These are phyloP conservation scores for Lithophane ornitopus DNA, from an alignment of 2,888 invertebrate genomes.

Conservation along the genomic window DNA sequence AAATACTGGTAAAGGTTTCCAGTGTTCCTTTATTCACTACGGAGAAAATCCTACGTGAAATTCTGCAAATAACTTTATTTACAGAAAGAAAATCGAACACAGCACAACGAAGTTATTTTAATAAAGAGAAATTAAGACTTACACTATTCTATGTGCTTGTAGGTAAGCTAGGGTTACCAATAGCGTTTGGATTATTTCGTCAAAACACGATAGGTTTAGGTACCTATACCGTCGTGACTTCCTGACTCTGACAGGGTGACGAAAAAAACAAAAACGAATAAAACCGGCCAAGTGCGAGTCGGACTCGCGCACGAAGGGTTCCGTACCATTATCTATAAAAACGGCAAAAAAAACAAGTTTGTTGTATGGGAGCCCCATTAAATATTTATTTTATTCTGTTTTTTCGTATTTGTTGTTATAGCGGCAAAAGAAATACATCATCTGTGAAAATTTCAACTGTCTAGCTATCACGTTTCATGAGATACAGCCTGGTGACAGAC, in stretches of 20 bases:
- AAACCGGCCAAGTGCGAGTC: too few relatives aligned
- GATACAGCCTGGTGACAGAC: too few relatives aligned
- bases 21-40: background rate
- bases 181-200: background rate
- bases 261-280: background rate
- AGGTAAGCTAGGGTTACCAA: background rate
- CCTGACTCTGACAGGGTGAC: background rate
- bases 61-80: slow-evolving; percentile 5
- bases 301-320: too few relatives aligned
- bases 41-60: background rate
- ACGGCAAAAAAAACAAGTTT: too few relatives aligned
- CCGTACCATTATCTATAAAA: too few relatives aligned
- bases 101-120: background rate
- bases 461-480: too few relatives aligned
- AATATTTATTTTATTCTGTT: too few relatives aligned
- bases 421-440: too few relatives aligned
- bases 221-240: background rate
- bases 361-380: too few relatives aligned
- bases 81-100: background rate
- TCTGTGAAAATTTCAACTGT: too few relatives aligned
- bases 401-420: too few relatives aligned
- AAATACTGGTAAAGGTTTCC: background rate
- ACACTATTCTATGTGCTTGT: background rate
- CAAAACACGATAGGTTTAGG: background rate
- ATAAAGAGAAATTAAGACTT: background rate